Percentiles rank a stretch among this genome's conserved stretches.
Evolutionary conservation across 2,113 vertebrate species (phyloP).

Genomic region (Clarias magur): DNA sequence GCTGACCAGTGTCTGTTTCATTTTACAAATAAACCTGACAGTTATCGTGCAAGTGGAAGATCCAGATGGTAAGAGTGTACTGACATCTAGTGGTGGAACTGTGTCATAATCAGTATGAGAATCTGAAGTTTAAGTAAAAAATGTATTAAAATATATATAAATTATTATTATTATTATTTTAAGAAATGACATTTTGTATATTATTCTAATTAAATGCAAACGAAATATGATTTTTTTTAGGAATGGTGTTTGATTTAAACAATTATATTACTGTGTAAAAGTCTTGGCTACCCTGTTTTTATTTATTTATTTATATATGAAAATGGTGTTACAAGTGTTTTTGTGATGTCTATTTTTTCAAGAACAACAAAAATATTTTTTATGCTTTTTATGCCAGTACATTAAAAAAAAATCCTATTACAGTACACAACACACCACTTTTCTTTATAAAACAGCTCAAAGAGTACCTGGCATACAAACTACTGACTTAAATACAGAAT

Average conservation of each 20-base stretch:
- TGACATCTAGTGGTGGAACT: constrained; percentile 11
- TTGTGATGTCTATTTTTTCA: background rate
- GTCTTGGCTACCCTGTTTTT: background rate
- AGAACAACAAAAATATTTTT: background rate
- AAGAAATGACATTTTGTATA: too few species aligned
- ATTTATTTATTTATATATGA: too few species aligned
- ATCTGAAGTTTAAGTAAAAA: background rate
- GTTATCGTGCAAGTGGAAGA: background rate
- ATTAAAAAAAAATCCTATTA: background rate
- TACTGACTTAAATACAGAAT: background rate
- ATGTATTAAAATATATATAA: too few species aligned
- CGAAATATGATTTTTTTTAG: too few species aligned
- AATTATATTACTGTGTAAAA: background rate
- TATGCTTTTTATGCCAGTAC: background rate
- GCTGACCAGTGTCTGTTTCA: background rate
- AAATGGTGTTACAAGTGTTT: too few species aligned
- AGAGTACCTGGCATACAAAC: background rate
- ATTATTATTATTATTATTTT: too few species aligned
- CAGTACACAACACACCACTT: background rate
- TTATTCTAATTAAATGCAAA: too few species aligned
- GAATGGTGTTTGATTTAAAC: background rate
- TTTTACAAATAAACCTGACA: background rate
- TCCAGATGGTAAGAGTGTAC: background rate
- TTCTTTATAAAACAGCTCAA: background rate
- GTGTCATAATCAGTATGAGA: background rate